phyloP scores from a whole-genome alignment of 2,113 vertebrate genomes.

The Hydrochoerus hydrochaeris region DNA sequence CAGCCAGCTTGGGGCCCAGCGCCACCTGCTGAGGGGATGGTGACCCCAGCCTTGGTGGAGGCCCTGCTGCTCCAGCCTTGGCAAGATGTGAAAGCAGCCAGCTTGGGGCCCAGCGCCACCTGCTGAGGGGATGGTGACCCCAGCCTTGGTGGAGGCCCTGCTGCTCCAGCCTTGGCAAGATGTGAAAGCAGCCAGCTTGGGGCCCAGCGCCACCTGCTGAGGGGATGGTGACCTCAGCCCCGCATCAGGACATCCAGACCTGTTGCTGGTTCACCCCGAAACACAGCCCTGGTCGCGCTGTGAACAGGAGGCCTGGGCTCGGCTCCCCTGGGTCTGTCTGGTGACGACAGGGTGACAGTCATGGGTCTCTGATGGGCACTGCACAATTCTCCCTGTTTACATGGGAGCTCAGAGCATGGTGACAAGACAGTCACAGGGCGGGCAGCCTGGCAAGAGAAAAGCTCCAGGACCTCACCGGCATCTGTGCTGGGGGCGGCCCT shows the following conservation, averaged over 20 bases:
- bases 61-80: background rate
- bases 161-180: background rate
- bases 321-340: background rate
- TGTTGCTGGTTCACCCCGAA: too few relatives aligned
- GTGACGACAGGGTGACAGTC: background rate
- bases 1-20: background rate
- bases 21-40: conserved; percentile 39
- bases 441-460: background rate
- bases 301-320: background rate
- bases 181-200: background rate
- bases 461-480: background rate
- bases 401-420: background rate
- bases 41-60: conserved; percentile 28
- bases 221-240: background rate
- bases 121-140: too few relatives aligned
- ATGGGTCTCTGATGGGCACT: background rate
- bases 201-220: background rate
- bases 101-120: background rate
- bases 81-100: background rate
- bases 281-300: background rate
- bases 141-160: background rate
- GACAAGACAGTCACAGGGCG: background rate
- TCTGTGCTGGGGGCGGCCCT: background rate
- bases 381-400: background rate
- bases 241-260: too few relatives aligned